Evolutionary conservation across 2,113 vertebrate species (phyloP).

Genomic region (Synchiropus splendidus): DNA sequence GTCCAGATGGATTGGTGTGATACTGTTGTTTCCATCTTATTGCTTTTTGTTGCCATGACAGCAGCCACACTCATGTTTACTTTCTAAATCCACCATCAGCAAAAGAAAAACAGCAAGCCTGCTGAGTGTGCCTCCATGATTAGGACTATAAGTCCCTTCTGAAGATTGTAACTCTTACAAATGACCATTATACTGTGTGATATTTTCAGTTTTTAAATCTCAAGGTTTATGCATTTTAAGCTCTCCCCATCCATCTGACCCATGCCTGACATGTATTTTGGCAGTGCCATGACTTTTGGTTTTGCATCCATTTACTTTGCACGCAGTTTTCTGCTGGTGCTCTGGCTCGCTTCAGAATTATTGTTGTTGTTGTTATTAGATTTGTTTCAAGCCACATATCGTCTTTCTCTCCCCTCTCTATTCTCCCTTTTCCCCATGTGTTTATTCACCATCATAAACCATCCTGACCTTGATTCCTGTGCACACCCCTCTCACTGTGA

Average conservation of each 20-base stretch:
- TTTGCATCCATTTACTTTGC: slow-evolving; percentile 13
- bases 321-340: slow-evolving; percentile 23
- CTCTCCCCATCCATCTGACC: background rate
- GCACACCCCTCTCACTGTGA: slow-evolving; percentile 9
- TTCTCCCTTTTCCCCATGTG: slow-evolving; percentile 24
- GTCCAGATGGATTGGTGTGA: slow-evolving; percentile 41
- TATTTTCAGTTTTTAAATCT: too few species aligned
- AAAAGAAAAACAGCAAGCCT: slow-evolving; percentile 1
- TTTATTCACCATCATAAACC: slow-evolving; percentile 53
- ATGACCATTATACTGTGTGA: too few species aligned
- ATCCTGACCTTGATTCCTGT: slow-evolving; percentile 34
- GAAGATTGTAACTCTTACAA: too few species aligned
- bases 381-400: slow-evolving; percentile 47
- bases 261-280: slow-evolving; percentile 11
- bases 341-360: slow-evolving; percentile 27
- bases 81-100: slow-evolving; percentile 5
- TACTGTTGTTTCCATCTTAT: slow-evolving; percentile 25
- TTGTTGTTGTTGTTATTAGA: slow-evolving; percentile 31
- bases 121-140: too few species aligned
- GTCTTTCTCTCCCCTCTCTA: slow-evolving; percentile 27
- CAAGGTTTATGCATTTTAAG: too few species aligned
- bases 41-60: slow-evolving; percentile 55
- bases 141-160: too few species aligned
- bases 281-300: slow-evolving; percentile 23
- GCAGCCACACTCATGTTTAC: slow-evolving; percentile 28